phyloP scores from a whole-genome alignment of 2,888 invertebrate genomes.

The Nemotelus pantherinus region DNA sequence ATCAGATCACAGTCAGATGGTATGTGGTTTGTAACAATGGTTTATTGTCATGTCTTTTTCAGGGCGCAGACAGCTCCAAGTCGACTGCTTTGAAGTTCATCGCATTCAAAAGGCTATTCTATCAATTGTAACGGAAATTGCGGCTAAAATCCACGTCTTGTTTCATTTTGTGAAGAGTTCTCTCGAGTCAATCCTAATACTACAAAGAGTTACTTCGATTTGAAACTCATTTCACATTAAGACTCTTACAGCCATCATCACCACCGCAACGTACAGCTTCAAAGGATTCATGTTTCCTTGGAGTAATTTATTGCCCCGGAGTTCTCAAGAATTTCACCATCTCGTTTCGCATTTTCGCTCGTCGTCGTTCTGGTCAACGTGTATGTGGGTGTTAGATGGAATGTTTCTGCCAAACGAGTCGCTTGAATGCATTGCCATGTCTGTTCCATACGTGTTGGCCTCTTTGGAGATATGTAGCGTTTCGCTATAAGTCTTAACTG shows the following conservation, averaged over 20 bases:
- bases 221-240: constrained; percentile 17
- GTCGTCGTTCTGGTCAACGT: not conserved
- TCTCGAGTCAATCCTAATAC: not conserved
- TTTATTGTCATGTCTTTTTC: no score
- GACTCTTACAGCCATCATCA: not conserved
- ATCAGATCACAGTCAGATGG: no score
- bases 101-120: no score
- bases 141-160: no score
- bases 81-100: no score
- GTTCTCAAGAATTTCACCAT: constrained; percentile 13
- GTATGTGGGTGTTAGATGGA: not conserved
- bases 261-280: not conserved
- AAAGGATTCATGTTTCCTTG: constrained; percentile 2
- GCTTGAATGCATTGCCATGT: constrained; percentile 6
- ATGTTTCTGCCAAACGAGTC: not conserved
- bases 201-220: not conserved
- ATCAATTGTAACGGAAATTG: no score
- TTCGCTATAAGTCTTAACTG: constrained; percentile 9
- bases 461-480: not conserved
- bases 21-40: no score
- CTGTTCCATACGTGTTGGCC: constrained; percentile 5
- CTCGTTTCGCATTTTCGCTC: not conserved
- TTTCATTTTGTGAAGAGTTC: not conserved
- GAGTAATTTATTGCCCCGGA: constrained; percentile 1
- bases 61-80: no score